Base-by-base conservation (phyloP, 2,797 vertebrate species). In the Eutrigla gurnardus region DNA sequence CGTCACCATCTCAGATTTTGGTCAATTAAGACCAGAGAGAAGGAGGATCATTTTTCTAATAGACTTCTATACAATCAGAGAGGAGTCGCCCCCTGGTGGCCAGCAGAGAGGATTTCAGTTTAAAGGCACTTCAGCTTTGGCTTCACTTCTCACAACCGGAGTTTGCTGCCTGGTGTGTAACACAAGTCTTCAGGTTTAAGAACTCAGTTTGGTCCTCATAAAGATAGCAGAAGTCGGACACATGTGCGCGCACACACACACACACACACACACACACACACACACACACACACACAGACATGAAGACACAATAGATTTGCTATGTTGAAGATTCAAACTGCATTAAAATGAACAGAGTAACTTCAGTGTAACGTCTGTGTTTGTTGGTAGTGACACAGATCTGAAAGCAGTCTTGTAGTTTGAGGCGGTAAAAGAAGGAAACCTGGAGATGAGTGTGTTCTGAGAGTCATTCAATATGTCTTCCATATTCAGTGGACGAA, bases 221-320 rank as follows among this genome's bases (percentile, higher is more conserved):
- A 35, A 57, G 43, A 32, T 14, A 46, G 59, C 40, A n/a, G 15
- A n/a, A 36, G 32, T 25, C 25, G 25, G 25, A 25, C 25, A 25
- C 25, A 25, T 25, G 25, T 2, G 25, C 25, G n/a, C 68, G 60
- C 25, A 33, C 15, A 25, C 6, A 25, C 7, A 6, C 10, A 36
- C 54, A 58, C 9, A 57, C 18, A 39, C n/a, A 25, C 49, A 42
- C 49, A 53, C 45, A 64, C 10, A n/a, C 32, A 40, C 14, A 25
- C 39, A 43, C 8, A 43, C 59, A 49, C 46, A 74, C 57, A 42
- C 57, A 43, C 42, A 39, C n/a, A 59, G 5, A 70, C 8, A 33
- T 13, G 3, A 17, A 59, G 17, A 69, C 52, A 64, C 47, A 35
- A 42, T 18, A 40, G 4, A 60, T 25, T 25, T 35, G 50, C 50